Conservation (phyloP, 1,140 invertebrate genomes). For the Papilio aristodemus region DNA sequence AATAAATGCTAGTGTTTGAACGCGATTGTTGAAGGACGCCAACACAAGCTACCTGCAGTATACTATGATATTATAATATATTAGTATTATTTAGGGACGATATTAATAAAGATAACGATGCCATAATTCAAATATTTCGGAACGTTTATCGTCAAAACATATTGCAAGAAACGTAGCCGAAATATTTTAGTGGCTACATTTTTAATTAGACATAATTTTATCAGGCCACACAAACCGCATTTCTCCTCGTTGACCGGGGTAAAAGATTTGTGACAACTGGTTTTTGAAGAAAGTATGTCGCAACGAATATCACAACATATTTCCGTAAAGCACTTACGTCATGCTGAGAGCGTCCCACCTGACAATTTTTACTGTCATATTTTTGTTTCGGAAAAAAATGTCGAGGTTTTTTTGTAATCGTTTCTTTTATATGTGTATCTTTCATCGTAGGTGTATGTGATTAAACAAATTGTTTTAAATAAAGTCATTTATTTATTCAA, state of each 20-base stretch:
- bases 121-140: background rate
- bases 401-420: background rate
- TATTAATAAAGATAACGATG: background rate
- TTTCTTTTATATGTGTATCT: background rate
- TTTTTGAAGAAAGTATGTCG: conserved; percentile 29
- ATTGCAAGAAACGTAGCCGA: conserved; percentile 11
- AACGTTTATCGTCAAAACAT: background rate
- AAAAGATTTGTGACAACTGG: conserved; percentile 27
- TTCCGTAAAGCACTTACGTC: conserved; percentile 23
- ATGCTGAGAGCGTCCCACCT: conserved; percentile 2
- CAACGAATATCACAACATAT: conserved; percentile 27
- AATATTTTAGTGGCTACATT: conserved; percentile 27
- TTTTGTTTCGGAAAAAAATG: background rate
- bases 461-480: background rate
- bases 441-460: background rate
- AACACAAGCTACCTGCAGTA: too few relatives aligned
- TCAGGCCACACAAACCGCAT: conserved; percentile 27
- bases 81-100: background rate
- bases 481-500: background rate
- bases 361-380: conserved; percentile 15
- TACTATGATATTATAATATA: too few relatives aligned
- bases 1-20: too few relatives aligned
- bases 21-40: too few relatives aligned
- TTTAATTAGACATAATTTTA: conserved; percentile 32
- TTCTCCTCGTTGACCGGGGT: conserved; percentile 21